phyloP scores from a whole-genome alignment of 2,888 invertebrate genomes.

The Apamea sordens region DNA sequence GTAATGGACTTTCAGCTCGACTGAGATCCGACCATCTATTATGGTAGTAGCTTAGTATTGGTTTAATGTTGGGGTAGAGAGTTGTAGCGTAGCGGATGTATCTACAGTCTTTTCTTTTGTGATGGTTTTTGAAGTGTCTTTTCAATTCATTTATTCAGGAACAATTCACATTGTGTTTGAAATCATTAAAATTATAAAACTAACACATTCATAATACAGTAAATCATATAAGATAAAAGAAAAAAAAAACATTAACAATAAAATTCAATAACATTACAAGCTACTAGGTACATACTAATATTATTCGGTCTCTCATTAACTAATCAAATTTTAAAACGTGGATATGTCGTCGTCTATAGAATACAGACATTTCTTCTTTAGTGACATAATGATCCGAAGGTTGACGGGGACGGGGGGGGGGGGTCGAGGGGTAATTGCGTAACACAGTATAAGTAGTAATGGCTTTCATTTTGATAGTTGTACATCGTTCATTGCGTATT shows the following conservation, averaged over 20 bases:
- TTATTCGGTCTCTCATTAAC: too few relatives aligned
- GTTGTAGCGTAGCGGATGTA: not conserved
- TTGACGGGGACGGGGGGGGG: not conserved
- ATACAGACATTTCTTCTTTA: too few relatives aligned
- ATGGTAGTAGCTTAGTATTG: slow-evolving; percentile 50
- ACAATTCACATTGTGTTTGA: too few relatives aligned
- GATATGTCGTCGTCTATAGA: too few relatives aligned
- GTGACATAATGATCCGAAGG: not conserved
- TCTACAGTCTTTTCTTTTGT: not conserved
- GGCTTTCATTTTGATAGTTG: not conserved
- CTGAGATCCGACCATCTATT: slow-evolving; percentile 65
- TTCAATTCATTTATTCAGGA: too few relatives aligned
- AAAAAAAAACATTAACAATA: too few relatives aligned
- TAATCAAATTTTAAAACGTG: too few relatives aligned
- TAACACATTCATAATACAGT: too few relatives aligned
- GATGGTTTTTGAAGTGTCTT: not conserved
- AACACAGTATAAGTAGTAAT: not conserved
- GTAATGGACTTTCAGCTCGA: slow-evolving; percentile 64
- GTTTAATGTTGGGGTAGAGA: slow-evolving; percentile 27
- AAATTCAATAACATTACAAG: too few relatives aligned
- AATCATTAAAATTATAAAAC: too few relatives aligned
- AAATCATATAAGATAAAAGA: too few relatives aligned
- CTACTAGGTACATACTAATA: too few relatives aligned
- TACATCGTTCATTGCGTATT: not conserved
- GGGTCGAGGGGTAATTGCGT: not conserved